A percentile compares a stretch with the other conserved stretches of the same genome.
These are phyloP conservation scores for Heliothis peltigera DNA, from an alignment of 2,888 invertebrate genomes.

Conservation along the genomic window DNA sequence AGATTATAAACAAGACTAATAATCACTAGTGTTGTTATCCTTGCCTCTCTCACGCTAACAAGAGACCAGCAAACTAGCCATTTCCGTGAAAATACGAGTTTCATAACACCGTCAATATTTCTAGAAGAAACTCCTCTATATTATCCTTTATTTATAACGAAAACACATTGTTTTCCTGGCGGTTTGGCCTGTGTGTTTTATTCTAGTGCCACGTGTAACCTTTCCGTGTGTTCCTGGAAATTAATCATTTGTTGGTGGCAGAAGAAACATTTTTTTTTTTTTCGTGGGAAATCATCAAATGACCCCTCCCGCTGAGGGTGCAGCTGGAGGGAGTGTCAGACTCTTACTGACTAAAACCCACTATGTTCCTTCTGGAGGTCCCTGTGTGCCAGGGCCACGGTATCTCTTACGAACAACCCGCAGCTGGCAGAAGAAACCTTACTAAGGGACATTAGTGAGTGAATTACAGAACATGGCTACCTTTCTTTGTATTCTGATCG, in stretches of 20 bases:
- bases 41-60: constrained; percentile 17
- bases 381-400: too few species aligned
- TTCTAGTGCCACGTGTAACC: constrained; percentile 27
- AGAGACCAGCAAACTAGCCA: constrained; percentile 17
- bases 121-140: constrained; percentile 12
- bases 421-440: too few species aligned
- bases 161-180: constrained; percentile 14
- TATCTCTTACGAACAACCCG: too few species aligned
- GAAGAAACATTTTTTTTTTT: too few species aligned
- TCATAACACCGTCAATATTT: constrained; percentile 8
- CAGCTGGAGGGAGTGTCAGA: too few species aligned
- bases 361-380: too few species aligned
- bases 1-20: background rate
- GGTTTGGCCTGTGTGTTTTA: constrained; percentile 20
- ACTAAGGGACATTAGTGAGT: too few species aligned
- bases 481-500: too few species aligned
- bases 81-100: constrained; percentile 16
- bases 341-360: too few species aligned
- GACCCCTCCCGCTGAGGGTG: too few species aligned
- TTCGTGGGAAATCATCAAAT: too few species aligned
- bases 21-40: constrained; percentile 1
- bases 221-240: constrained; percentile 23
- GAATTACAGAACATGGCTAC: too few species aligned
- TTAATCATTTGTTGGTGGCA: constrained; percentile 28
- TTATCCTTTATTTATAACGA: constrained; percentile 35